Percentiles rank a stretch among this genome's conserved stretches.
Conservation (phyloP, 2,888 invertebrate species). For the Bembecia ichneumoniformis region DNA sequence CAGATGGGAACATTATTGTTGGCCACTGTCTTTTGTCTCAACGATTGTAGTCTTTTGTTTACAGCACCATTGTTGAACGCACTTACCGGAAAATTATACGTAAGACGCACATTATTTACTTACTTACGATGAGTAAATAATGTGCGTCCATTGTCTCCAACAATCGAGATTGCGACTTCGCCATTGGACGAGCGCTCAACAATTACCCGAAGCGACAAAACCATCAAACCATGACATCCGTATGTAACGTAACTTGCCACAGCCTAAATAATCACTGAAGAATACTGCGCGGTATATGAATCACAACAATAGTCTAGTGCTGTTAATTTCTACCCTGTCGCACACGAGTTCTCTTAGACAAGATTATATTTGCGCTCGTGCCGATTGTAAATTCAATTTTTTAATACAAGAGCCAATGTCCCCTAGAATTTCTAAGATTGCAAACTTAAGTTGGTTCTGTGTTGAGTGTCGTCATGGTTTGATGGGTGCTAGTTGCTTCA, state of each 20-base stretch:
- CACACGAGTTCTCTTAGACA: conserved; percentile 3
- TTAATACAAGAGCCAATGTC: no score
- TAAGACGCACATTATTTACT: conserved; percentile 29
- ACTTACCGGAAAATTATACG: conserved; percentile 62
- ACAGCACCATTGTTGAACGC: conserved; percentile 50
- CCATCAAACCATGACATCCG: conserved; percentile 32
- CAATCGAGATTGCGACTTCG: conserved; percentile 7
- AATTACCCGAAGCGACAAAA: conserved; percentile 48
- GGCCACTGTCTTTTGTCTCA: conserved; percentile 5
- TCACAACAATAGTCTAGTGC: conserved; percentile 7
- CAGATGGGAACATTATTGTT: neutral
- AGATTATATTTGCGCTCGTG: conserved; percentile 4
- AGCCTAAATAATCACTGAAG: conserved; percentile 5
- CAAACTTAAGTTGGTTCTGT: conserved; percentile 22
- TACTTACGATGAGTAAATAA: conserved; percentile 14
- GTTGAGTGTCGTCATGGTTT: conserved; percentile 54
- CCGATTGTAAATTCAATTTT: no score
- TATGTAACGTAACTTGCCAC: conserved; percentile 20
- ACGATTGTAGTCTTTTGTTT: conserved; percentile 51
- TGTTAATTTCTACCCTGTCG: conserved; percentile 21
- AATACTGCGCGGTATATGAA: neutral
- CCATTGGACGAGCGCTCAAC: conserved; percentile 30
- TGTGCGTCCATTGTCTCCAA: conserved; percentile 19
- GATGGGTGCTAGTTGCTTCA: conserved; percentile 46
- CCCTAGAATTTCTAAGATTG: neutral